Base-by-base conservation (phyloP, 2,888 invertebrate genomes). In the Odontocerum albicorne region DNA sequence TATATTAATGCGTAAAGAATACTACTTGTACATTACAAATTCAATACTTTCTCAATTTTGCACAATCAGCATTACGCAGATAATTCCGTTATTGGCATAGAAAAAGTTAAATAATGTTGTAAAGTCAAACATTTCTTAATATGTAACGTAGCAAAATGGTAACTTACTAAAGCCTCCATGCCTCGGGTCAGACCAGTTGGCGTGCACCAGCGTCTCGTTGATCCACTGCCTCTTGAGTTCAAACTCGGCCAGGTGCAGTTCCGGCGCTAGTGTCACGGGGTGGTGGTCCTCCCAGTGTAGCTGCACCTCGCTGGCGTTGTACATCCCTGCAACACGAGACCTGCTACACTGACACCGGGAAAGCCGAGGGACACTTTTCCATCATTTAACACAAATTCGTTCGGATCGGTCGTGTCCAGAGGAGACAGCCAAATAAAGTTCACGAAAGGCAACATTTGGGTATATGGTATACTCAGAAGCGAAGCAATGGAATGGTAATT, bases 221-320 rank as follows among this genome's bases (percentile, higher is more conserved):
- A 85, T 85, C 85, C 86, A 88, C 64, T 78, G 84, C 56, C 82
- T 82, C 42, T 85, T 77, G 13, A 92, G 73, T 33, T 85, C 81
- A 67, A 90, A 92, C 70, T 92, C 92, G 0, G 92, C 90, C 45
- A 92, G 73, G 67, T 91, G 90, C 46, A 92, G 70, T 62, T 88
- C 87, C 0, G 85, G 80, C 16, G 90, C 89, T 40, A 91, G 77
- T 15, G 87, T 83, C 10, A 91, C 87, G 2, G 91, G 89, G 47
- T 81, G 80, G 57, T 82, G 78, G 46, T 82, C 78, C 66, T 90
- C 90, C 92, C 92, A 92, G 67, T 83, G 80, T 15, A 92, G 68
- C 10, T 84, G 74, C 65, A 92, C 74, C 63, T 88, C 87, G 10
- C 85, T 85, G 0, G 86, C 84, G 66, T 90, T 90, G 71, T 91